Percentiles rank a stretch among this genome's conserved stretches.
Evolutionary conservation across 1,140 invertebrate genomes (phyloP).

Genomic region (Platyura marginata): DNA sequence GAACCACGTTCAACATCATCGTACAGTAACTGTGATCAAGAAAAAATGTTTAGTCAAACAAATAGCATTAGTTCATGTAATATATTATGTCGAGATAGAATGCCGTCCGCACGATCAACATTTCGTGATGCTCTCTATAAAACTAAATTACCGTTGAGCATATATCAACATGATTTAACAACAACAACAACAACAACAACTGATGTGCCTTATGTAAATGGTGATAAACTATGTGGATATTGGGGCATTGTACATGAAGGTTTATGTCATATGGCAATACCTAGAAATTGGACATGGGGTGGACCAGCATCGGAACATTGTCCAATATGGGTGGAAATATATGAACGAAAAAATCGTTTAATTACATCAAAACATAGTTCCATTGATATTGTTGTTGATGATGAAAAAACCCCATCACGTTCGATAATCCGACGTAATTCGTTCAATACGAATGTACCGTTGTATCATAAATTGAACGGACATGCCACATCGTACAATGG

Average conservation of each 20-base stretch:
- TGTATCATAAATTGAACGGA: neutral
- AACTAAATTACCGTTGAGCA: neutral
- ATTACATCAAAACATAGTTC: neutral
- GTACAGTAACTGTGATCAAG: too few relatives aligned
- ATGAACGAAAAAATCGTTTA: neutral
- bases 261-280: slow-evolving; percentile 56
- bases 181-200: too few relatives aligned
- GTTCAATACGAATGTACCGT: neutral
- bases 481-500: too few relatives aligned
- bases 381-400: neutral
- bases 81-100: slow-evolving; percentile 10
- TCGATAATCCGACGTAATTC: neutral
- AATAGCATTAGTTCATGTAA: slow-evolving; percentile 8
- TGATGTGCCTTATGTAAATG: neutral
- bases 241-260: slow-evolving; percentile 44
- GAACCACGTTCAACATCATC: neutral
- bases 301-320: slow-evolving; percentile 51
- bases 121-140: neutral
- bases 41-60: neutral
- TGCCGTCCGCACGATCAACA: slow-evolving; percentile 7
- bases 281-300: slow-evolving; percentile 62
- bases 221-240: slow-evolving; percentile 21
- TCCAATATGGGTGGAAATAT: slow-evolving; percentile 43
- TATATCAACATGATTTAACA: neutral
- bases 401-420: neutral